Conservation (phyloP, 2,888 invertebrate genomes). For the Emmelina monodactyla region DNA sequence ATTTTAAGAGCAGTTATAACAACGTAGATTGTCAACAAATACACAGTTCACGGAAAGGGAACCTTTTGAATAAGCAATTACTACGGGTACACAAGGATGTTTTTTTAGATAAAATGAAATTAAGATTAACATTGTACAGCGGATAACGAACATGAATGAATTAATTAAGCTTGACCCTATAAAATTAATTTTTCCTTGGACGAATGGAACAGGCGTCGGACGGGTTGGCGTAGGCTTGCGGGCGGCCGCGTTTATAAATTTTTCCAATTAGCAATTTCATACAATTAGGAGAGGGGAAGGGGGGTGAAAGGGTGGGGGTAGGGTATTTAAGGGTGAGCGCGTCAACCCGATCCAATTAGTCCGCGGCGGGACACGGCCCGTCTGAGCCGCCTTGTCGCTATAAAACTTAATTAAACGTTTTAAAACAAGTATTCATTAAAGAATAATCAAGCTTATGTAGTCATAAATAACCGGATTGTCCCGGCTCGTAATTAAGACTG, state of each 20-base stretch:
- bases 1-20: no score
- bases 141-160: slow-evolving; percentile 15
- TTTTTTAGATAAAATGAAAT: no score
- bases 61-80: no score
- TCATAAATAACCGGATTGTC: slow-evolving; percentile 68
- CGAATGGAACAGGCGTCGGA: slow-evolving; percentile 10
- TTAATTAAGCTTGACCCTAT: slow-evolving; percentile 26
- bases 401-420: slow-evolving; percentile 69
- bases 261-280: slow-evolving; percentile 67
- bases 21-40: no score
- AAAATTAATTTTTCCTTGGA: slow-evolving; percentile 27
- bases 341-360: slow-evolving; percentile 67
- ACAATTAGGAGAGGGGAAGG: slow-evolving; percentile 48
- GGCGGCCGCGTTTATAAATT: slow-evolving; percentile 63
- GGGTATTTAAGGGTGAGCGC: slow-evolving; percentile 35
- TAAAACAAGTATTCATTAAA: slow-evolving; percentile 69
- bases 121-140: no score
- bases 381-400: slow-evolving; percentile 59
- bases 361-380: slow-evolving; percentile 61
- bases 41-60: no score
- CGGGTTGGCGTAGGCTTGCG: slow-evolving; percentile 43
- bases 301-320: slow-evolving; percentile 24
- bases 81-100: no score
- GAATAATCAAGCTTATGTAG: slow-evolving; percentile 69
- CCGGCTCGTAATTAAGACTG: slow-evolving; percentile 66